Conservation (phyloP, 2,113 vertebrate species). For the Hassar affinis region DNA sequence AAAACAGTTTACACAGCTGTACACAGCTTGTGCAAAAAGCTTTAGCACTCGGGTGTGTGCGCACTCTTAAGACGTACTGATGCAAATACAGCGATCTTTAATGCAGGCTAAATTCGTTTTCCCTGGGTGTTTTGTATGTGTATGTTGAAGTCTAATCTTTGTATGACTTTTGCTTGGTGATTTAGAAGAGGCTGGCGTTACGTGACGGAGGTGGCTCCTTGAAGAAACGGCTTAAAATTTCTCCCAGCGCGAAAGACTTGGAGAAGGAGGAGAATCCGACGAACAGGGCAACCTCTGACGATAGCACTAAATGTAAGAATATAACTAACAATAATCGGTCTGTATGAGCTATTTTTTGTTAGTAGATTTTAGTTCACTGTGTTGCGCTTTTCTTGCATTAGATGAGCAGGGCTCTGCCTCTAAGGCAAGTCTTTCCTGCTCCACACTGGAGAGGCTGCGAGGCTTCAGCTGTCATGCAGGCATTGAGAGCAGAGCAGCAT, state of each 20-base stretch:
- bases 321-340: background rate
- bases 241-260: conserved; percentile 14
- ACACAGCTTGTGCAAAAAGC: background rate
- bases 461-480: conserved; percentile 60
- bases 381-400: conserved; percentile 28
- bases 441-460: conserved; percentile 67
- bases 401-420: conserved; percentile 31
- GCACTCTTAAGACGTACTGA: background rate
- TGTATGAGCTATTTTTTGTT: background rate
- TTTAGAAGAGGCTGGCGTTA: conserved; percentile 48
- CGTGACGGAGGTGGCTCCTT: conserved; percentile 43
- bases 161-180: background rate
- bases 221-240: conserved; percentile 64
- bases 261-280: conserved; percentile 15
- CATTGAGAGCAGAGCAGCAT: conserved; percentile 28
- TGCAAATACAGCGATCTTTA: background rate
- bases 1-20: background rate
- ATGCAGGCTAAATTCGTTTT: background rate
- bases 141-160: background rate
- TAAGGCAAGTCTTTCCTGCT: conserved; percentile 54
- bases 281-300: background rate
- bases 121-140: background rate
- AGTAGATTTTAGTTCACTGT: background rate
- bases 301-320: conserved; percentile 53
- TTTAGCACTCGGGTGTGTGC: background rate